Percentiles rank a stretch among this genome's conserved stretches.
phyloP scores from a whole-genome alignment of 2,888 invertebrate species.

The Napeogenes inachia region DNA sequence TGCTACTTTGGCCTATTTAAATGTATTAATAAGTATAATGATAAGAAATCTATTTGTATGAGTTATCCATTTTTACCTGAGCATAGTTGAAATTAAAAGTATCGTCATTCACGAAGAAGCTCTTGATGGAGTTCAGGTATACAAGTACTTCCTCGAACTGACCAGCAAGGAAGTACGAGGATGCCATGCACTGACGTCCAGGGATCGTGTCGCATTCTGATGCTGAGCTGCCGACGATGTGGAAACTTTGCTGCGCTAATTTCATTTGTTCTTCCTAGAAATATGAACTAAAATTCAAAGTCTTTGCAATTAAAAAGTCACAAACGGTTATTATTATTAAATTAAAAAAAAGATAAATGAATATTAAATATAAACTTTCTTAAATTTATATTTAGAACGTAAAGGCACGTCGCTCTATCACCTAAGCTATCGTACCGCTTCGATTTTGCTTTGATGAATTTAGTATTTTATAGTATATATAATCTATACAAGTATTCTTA shows the following conservation, averaged over 20 bases:
- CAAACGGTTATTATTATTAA: too few relatives aligned
- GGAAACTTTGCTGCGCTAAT: slow-evolving; percentile 96
- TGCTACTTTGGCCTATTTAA: slow-evolving; percentile 87
- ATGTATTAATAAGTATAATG: too few relatives aligned
- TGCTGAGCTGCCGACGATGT: slow-evolving; percentile 96
- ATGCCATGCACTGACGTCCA: slow-evolving; percentile 98
- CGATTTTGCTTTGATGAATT: too few relatives aligned
- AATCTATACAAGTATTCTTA: slow-evolving; percentile 81
- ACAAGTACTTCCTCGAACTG: slow-evolving; percentile 98
- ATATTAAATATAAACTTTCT: too few relatives aligned
- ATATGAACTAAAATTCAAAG: neutral
- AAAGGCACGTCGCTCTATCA: too few relatives aligned
- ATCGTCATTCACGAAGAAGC: slow-evolving; percentile 94
- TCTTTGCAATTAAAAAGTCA: too few relatives aligned
- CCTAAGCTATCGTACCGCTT: too few relatives aligned
- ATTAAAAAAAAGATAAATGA: too few relatives aligned
- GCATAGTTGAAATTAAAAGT: slow-evolving; percentile 93
- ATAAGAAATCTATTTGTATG: neutral
- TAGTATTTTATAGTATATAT: too few relatives aligned
- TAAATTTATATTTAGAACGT: too few relatives aligned
- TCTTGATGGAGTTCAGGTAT: slow-evolving; percentile 97
- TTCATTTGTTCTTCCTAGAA: slow-evolving; percentile 91
- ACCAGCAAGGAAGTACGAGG: slow-evolving; percentile 94
- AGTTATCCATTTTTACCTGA: slow-evolving; percentile 62
- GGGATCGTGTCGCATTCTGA: slow-evolving; percentile 99